These are phyloP conservation scores for Lampris megalopsis DNA, from an alignment of 2,113 vertebrate genomes.

Conservation along the genomic window DNA sequence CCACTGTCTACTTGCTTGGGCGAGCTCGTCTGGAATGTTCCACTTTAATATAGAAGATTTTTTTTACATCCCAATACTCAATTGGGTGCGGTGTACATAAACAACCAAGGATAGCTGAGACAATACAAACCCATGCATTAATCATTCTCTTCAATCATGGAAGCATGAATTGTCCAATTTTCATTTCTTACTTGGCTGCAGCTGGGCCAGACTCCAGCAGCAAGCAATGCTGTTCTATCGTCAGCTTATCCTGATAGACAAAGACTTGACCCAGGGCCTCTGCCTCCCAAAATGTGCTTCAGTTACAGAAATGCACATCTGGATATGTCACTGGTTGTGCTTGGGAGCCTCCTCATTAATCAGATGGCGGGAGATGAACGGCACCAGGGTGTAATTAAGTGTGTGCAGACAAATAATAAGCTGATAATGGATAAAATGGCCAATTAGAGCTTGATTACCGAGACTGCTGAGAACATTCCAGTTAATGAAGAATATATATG, in stretches of 20 bases:
- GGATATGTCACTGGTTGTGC: conserved; percentile 2
- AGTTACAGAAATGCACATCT: conserved; percentile 4
- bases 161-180: not conserved
- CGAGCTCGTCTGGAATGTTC: not conserved
- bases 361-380: conserved; percentile 44
- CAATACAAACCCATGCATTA: not conserved
- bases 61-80: not conserved
- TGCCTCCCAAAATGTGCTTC: not conserved
- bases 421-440: conserved; percentile 58
- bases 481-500: conserved; percentile 8
- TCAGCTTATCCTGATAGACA: not conserved
- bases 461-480: conserved; percentile 2
- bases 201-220: conserved; percentile 5
- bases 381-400: conserved; percentile 61
- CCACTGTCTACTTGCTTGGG: not conserved
- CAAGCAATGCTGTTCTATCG: not conserved
- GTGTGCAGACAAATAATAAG: conserved; percentile 65
- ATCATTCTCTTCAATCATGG: not conserved
- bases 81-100: not conserved
- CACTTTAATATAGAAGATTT: not conserved
- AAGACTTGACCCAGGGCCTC: not conserved
- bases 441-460: conserved; percentile 45
- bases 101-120: not conserved
- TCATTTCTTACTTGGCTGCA: not conserved
- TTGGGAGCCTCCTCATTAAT: conserved; percentile 52